Evolutionary conservation across 2,888 invertebrate genomes (phyloP).

Genomic region (Corbicula japonica): DNA sequence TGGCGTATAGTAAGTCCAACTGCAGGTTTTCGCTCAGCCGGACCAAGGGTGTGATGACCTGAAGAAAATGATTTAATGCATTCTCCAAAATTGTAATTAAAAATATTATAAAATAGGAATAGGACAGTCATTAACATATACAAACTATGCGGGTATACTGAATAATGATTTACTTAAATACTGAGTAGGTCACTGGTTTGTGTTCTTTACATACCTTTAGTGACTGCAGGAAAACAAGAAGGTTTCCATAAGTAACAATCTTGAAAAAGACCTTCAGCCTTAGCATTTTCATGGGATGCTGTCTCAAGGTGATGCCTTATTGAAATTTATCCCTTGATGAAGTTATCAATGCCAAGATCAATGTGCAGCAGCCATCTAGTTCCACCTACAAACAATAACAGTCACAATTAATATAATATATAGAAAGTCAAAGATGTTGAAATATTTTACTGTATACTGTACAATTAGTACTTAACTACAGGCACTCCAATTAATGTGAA

Average conservation of each 20-base stretch:
- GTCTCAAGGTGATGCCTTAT: conserved; percentile 43
- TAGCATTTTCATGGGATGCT: conserved; percentile 43
- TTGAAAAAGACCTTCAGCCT: conserved; percentile 49
- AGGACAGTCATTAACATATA: conserved; percentile 11
- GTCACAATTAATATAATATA: no score
- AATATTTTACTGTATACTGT: conserved; percentile 9
- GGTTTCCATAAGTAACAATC: conserved; percentile 36
- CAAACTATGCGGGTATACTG: background rate
- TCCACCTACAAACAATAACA: conserved; percentile 22
- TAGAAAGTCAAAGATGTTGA: background rate
- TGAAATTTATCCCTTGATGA: conserved; percentile 38
- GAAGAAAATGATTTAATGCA: background rate
- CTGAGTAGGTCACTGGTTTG: background rate
- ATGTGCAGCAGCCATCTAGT: conserved; percentile 46
- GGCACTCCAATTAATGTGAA: conserved; percentile 1
- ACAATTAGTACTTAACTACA: conserved; percentile 8
- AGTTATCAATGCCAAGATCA: conserved; percentile 21
- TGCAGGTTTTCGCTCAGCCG: conserved; percentile 12
- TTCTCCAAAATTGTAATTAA: no score
- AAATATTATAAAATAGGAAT: no score
- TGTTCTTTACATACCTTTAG: conserved; percentile 33
- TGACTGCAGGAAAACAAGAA: conserved; percentile 38
- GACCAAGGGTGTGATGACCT: conserved; percentile 23
- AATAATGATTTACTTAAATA: background rate
- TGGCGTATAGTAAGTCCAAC: conserved; percentile 5